Evolutionary conservation across 2,888 invertebrate genomes (phyloP).

Genomic region (Tenthredo livida): DNA sequence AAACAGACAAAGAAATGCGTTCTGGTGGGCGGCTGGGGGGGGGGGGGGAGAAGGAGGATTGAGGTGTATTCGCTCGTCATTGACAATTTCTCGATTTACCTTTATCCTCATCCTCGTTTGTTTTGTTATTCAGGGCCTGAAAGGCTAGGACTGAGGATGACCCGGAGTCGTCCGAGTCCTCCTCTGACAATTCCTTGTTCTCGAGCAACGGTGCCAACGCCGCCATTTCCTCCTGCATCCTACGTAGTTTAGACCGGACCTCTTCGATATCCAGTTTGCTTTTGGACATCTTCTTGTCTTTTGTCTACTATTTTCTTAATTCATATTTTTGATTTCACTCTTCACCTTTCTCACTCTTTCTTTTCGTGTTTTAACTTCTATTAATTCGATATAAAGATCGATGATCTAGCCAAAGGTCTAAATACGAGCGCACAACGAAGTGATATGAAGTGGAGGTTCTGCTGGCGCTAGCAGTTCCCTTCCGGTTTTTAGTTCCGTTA

Average conservation of each 20-base stretch:
- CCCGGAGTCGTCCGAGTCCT: background rate
- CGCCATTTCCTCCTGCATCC: constrained; percentile 29
- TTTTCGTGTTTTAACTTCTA: too few species aligned
- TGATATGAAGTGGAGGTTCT: constrained; percentile 22
- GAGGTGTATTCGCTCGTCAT: too few species aligned
- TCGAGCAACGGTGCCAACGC: constrained; percentile 1
- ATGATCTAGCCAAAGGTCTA: background rate
- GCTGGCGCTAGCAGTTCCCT: too few species aligned
- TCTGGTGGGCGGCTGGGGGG: background rate
- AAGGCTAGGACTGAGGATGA: background rate
- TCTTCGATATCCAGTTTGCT: constrained; percentile 9
- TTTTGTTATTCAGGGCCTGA: constrained; percentile 3
- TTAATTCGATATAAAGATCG: background rate
- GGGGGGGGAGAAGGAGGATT: background rate
- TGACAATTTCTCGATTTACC: background rate
- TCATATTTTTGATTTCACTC: background rate
- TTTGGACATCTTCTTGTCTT: background rate
- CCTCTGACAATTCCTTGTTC: background rate
- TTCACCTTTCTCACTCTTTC: background rate
- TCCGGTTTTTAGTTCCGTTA: too few species aligned
- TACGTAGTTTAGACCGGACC: background rate
- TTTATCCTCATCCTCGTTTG: background rate
- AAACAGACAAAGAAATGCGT: background rate
- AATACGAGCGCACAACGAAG: constrained; percentile 19
- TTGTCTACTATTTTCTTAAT: background rate